Evolutionary conservation across 92 coral and sea anemone species (phyloP).

Genomic region (Anthopleura xanthogrammica): DNA sequence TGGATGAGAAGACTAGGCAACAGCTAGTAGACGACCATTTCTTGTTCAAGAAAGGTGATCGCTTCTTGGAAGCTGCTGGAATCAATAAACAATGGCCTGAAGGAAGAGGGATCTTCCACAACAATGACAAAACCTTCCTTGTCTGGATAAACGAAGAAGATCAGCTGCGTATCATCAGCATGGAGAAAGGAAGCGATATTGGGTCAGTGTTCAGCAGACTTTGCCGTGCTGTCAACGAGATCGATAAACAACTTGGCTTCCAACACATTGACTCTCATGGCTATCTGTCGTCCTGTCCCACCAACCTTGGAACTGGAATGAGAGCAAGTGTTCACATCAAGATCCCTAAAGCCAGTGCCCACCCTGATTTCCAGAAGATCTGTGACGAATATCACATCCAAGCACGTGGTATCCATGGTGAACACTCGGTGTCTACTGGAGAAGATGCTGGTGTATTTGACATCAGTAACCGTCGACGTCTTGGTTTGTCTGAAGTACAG

Average conservation of each 20-base stretch:
- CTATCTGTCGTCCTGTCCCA: constrained; percentile 83
- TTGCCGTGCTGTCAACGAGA: constrained; percentile 75
- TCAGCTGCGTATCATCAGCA: constrained; percentile 92
- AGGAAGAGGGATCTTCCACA: constrained; percentile 94
- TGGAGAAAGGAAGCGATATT: constrained; percentile 78
- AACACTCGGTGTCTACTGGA: constrained; percentile 81
- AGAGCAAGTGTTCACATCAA: constrained; percentile 30
- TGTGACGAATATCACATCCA: constrained; percentile 64
- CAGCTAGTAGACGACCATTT: constrained; percentile 84
- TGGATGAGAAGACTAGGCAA: constrained; percentile 79
- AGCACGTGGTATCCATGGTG: constrained; percentile 89
- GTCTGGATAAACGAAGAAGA: constrained; percentile 86
- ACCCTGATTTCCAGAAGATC: constrained; percentile 79
- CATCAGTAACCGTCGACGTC: constrained; percentile 82
- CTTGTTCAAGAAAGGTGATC: constrained; percentile 84
- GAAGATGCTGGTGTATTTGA: constrained; percentile 86
- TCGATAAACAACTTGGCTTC: constrained; percentile 78
- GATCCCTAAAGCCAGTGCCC: constrained; percentile 78
- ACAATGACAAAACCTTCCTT: constrained; percentile 80
- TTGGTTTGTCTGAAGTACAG: constrained; percentile 50
- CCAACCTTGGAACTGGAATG: constrained; percentile 28
- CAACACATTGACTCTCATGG: constrained; percentile 74
- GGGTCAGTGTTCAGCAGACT: constrained; percentile 48
- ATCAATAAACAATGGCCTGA: constrained; percentile 88
- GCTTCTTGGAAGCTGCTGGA: constrained; percentile 88